Percentiles rank a stretch among this genome's conserved stretches.
Evolutionary conservation across 2,888 invertebrate genomes (phyloP).

Genomic region (Chrysolina oricalcia): DNA sequence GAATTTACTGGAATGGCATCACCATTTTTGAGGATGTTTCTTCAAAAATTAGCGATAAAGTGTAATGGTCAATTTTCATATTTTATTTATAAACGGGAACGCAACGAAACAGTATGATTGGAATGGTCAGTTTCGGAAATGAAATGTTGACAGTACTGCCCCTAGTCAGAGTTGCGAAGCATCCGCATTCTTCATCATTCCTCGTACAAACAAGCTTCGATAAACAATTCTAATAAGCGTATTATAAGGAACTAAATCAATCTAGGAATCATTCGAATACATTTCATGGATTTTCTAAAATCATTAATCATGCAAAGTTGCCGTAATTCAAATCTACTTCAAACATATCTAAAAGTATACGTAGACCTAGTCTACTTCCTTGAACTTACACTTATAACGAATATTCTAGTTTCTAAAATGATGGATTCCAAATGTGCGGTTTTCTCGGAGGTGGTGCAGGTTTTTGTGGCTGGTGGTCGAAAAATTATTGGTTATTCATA

Average conservation of each 20-base stretch:
- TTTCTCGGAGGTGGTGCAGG: conserved; percentile 53
- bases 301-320: conserved; percentile 17
- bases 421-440: conserved; percentile 66
- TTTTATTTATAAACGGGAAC: no score
- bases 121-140: no score
- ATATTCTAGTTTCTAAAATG: conserved; percentile 56
- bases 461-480: conserved; percentile 4
- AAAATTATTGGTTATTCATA: conserved; percentile 10
- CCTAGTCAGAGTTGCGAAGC: no score
- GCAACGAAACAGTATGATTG: no score
- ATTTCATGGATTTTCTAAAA: background rate
- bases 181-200: no score
- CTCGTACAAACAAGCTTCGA: no score
- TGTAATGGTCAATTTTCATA: no score
- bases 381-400: conserved; percentile 40
- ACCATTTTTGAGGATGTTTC: no score
- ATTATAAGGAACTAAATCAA: background rate
- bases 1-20: no score
- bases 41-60: no score
- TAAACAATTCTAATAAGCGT: background rate
- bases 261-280: background rate
- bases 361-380: background rate
- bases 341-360: background rate
- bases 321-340: background rate
- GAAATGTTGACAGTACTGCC: no score